These are phyloP conservation scores for Sturnira hondurensis DNA, from an alignment of 2,113 vertebrate species.

Conservation along the genomic window DNA sequence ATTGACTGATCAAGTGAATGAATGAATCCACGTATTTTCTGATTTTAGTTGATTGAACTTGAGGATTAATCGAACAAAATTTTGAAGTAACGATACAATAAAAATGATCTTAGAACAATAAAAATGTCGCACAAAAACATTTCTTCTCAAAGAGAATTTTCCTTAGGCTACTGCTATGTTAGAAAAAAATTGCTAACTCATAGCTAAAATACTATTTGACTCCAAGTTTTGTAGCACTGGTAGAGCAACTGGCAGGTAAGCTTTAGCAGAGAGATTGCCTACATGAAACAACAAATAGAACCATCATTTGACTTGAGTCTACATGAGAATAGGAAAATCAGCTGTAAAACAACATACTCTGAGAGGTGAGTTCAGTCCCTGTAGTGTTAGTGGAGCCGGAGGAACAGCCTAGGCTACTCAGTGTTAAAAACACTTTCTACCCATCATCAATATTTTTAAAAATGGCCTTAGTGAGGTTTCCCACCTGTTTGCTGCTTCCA, in stretches of 20 bases:
- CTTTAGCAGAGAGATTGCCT: neutral
- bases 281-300: neutral
- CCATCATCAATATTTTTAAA: neutral
- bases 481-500: neutral
- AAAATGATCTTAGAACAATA: neutral
- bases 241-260: neutral
- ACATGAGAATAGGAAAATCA: neutral
- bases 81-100: neutral
- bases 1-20: neutral
- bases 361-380: neutral
- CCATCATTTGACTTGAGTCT: neutral
- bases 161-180: neutral
- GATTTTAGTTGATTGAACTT: neutral
- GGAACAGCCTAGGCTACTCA: neutral
- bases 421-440: neutral
- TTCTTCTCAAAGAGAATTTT: neutral
- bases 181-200: neutral
- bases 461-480: neutral
- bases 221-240: neutral
- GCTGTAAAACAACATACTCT: neutral
- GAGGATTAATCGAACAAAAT: neutral
- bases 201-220: neutral
- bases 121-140: neutral
- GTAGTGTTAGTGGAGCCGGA: neutral
- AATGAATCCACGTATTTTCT: neutral